Evolutionary conservation across 2,888 invertebrate genomes (phyloP).

Genomic region (Dromius quadrimaculatus): DNA sequence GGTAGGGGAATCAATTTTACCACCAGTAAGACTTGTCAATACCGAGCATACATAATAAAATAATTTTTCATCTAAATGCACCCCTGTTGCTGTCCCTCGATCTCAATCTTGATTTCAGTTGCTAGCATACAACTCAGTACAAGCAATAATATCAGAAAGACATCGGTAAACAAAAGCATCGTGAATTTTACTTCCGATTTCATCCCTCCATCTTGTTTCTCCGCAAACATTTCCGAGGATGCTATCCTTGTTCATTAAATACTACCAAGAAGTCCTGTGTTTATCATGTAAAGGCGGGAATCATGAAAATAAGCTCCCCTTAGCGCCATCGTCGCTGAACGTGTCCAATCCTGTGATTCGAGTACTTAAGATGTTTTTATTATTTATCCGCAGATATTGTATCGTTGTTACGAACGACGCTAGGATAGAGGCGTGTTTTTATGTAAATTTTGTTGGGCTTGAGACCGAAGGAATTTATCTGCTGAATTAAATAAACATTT

Average conservation of each 20-base stretch:
- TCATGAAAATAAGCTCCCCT: conserved; percentile 42
- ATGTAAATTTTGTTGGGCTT: not conserved
- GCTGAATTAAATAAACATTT: conserved; percentile 1
- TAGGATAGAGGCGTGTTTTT: conserved; percentile 3
- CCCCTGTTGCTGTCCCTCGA: not conserved
- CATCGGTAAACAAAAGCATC: conserved; percentile 43
- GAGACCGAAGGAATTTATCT: not conserved
- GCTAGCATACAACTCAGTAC: conserved; percentile 6
- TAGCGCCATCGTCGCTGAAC: not conserved
- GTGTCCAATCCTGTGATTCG: conserved; percentile 22
- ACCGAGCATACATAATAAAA: no score
- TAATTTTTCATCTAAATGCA: no score
- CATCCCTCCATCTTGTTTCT: conserved; percentile 1
- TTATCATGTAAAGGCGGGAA: conserved; percentile 46
- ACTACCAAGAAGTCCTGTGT: conserved; percentile 43
- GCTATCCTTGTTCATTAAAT: conserved; percentile 34
- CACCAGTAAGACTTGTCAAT: no score
- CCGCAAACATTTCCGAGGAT: not conserved
- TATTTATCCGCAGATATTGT: conserved; percentile 4
- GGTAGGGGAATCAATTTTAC: no score
- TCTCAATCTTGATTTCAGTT: not conserved
- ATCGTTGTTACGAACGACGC: not conserved
- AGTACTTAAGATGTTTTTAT: conserved; percentile 27
- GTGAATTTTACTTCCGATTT: not conserved
- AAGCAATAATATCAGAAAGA: conserved; percentile 48